A percentile compares a stretch with the other conserved stretches of the same genome.
phyloP scores from a whole-genome alignment of 2,888 invertebrate species.

The Micropterix aruncella region DNA sequence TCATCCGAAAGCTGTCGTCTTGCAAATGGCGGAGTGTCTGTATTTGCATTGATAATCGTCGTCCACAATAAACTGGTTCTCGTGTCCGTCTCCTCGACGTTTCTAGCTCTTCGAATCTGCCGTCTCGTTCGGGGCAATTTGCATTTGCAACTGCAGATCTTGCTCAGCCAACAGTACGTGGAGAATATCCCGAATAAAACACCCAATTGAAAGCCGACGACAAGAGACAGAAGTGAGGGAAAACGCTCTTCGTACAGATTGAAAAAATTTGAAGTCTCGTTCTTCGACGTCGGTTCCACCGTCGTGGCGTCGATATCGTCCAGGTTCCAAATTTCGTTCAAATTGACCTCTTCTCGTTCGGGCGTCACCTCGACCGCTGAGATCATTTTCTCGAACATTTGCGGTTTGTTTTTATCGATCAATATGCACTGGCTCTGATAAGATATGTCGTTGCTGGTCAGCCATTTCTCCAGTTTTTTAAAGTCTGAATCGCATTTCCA shows the following conservation, averaged over 20 bases:
- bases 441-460: conserved; percentile 22
- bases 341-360: conserved; percentile 25
- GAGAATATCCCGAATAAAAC: conserved; percentile 28
- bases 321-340: conserved; percentile 29
- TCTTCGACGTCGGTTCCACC: neutral
- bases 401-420: conserved; percentile 20
- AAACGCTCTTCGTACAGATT: conserved; percentile 30
- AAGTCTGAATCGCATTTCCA: conserved; percentile 38
- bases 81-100: conserved; percentile 23
- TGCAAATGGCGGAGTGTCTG: conserved; percentile 28
- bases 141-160: conserved; percentile 24
- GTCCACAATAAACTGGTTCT: conserved; percentile 28
- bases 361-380: conserved; percentile 23
- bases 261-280: conserved; percentile 17
- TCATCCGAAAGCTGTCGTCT: conserved; percentile 24
- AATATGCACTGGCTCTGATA: conserved; percentile 30
- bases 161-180: conserved; percentile 30
- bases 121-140: conserved; percentile 18
- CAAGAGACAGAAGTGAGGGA: conserved; percentile 29
- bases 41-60: conserved; percentile 22
- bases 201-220: conserved; percentile 30
- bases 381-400: conserved; percentile 44
- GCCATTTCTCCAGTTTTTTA: conserved; percentile 27
- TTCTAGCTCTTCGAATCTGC: conserved; percentile 18
- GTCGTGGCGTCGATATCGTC: conserved; percentile 12